Conservation (phyloP, 2,113 vertebrate genomes). For the Coryphaenoides rupestris region DNA sequence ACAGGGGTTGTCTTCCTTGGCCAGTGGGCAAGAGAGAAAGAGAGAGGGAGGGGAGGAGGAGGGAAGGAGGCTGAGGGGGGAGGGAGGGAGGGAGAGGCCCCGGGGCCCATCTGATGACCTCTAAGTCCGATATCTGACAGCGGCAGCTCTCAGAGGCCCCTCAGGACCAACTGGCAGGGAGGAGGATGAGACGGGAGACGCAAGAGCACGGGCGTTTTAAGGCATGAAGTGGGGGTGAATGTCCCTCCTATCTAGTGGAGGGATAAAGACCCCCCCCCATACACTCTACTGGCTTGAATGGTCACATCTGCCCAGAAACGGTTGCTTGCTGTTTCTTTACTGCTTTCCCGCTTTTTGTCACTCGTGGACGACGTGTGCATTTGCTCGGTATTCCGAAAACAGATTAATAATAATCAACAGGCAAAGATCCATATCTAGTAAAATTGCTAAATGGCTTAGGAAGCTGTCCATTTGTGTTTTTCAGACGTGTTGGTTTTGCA, state of each 20-base stretch:
- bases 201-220: conserved; percentile 18
- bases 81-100: too few relatives aligned
- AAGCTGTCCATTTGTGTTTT: too few relatives aligned
- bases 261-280: conserved; percentile 22
- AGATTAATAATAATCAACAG: too few relatives aligned
- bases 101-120: conserved; percentile 37
- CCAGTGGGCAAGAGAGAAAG: too few relatives aligned
- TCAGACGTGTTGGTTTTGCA: too few relatives aligned
- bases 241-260: conserved; percentile 33
- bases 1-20: conserved; percentile 27
- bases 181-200: conserved; percentile 35
- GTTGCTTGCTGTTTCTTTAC: not conserved
- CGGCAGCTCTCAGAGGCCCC: conserved; percentile 39
- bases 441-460: too few relatives aligned
- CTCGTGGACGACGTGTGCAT: too few relatives aligned
- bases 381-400: too few relatives aligned
- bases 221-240: conserved; percentile 5
- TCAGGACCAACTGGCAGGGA: conserved; percentile 31
- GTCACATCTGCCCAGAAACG: conserved; percentile 18
- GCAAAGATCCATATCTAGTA: too few relatives aligned
- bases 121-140: conserved; percentile 46
- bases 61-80: too few relatives aligned
- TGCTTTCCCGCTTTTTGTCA: too few relatives aligned
- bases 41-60: too few relatives aligned
- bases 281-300: conserved; percentile 12